Conservation (phyloP, 2,888 invertebrate species). For the Panzeria rudis region DNA sequence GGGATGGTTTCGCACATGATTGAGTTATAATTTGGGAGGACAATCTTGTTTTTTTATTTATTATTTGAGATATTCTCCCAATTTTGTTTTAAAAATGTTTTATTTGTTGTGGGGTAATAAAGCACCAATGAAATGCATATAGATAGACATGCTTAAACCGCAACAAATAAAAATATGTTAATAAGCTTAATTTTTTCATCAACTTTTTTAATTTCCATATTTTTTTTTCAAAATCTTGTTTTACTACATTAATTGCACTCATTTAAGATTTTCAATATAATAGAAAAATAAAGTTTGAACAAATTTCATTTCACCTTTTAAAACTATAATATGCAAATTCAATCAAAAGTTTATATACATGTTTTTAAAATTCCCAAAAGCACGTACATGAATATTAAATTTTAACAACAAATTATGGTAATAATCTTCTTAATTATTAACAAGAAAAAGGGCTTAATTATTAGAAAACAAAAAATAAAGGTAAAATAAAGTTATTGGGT, state of each 20-base stretch:
- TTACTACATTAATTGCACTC: not conserved
- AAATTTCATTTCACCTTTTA: slow-evolving; percentile 14
- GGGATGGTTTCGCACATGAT: too few species aligned
- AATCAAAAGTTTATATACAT: not conserved
- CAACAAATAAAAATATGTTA: too few species aligned
- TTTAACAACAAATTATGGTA: slow-evolving; percentile 29
- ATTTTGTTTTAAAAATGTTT: too few species aligned
- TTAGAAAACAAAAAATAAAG: slow-evolving; percentile 5
- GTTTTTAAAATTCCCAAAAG: not conserved
- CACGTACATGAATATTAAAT: slow-evolving; percentile 5
- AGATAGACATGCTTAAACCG: too few species aligned
- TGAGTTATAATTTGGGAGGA: too few species aligned
- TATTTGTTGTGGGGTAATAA: too few species aligned
- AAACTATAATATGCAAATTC: not conserved
- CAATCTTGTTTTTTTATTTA: too few species aligned
- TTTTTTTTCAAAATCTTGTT: not conserved
- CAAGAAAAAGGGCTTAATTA: slow-evolving; percentile 32
- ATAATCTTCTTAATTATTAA: slow-evolving; percentile 46
- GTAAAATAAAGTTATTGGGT: not conserved
- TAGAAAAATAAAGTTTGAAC: not conserved
- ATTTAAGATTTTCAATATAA: not conserved
- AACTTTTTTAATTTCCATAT: not conserved
- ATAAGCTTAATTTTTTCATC: too few species aligned
- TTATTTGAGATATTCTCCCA: too few species aligned
- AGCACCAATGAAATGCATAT: too few species aligned